Conservation (phyloP, 1,140 invertebrate species). For the Campoletis sonorensis region DNA sequence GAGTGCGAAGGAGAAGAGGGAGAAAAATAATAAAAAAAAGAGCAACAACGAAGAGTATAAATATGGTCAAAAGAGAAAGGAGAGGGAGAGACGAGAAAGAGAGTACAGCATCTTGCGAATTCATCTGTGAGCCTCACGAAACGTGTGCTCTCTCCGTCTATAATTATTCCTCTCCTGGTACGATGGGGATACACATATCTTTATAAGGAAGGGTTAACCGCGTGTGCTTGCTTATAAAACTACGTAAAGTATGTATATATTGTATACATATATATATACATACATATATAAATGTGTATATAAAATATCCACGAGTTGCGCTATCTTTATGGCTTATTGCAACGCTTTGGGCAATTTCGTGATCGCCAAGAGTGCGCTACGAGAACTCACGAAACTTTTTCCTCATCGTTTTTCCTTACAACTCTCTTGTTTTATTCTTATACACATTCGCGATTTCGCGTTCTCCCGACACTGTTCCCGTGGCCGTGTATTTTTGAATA, state of each 20-base stretch:
- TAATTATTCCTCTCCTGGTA: slow-evolving; percentile 65
- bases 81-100: slow-evolving; percentile 47
- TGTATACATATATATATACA: slow-evolving; percentile 23
- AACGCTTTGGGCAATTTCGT: slow-evolving; percentile 69
- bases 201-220: slow-evolving; percentile 63
- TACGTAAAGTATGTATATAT: slow-evolving; percentile 49
- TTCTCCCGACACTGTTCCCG: not conserved
- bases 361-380: slow-evolving; percentile 52
- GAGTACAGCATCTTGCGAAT: slow-evolving; percentile 60
- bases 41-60: not conserved
- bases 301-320: slow-evolving; percentile 47
- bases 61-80: slow-evolving; percentile 26
- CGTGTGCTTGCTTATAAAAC: slow-evolving; percentile 58
- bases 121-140: slow-evolving; percentile 64
- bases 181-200: slow-evolving; percentile 64
- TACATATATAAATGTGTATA: slow-evolving; percentile 15
- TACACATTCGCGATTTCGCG: slow-evolving; percentile 28
- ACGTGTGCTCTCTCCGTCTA: slow-evolving; percentile 54
- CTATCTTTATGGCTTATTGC: slow-evolving; percentile 70
- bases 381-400: slow-evolving; percentile 18
- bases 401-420: slow-evolving; percentile 25
- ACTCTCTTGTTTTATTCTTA: slow-evolving; percentile 28
- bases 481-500: not conserved
- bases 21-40: slow-evolving; percentile 55
- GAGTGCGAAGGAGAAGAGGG: not conserved